Conservation (phyloP, 1,140 invertebrate genomes). For the Pseudomyrmex pallidus region DNA sequence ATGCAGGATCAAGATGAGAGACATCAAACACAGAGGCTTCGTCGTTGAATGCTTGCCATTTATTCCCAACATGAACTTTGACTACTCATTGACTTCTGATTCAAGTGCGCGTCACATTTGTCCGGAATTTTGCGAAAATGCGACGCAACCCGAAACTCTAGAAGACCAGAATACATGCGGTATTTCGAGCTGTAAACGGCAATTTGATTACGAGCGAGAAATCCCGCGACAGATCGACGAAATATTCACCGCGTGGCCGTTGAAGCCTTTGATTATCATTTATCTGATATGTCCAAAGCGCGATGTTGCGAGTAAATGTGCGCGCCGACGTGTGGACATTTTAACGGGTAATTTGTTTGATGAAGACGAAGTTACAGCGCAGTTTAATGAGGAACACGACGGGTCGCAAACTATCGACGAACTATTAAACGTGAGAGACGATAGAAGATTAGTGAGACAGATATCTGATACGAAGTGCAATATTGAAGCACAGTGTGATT, state of each 20-base stretch:
- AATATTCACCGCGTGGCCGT: constrained; percentile 74
- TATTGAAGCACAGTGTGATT: constrained; percentile 40
- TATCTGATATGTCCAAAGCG: constrained; percentile 85
- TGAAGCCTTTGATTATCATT: constrained; percentile 85
- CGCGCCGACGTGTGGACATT: constrained; percentile 83
- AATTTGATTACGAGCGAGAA: constrained; percentile 21
- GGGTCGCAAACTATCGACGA: neutral
- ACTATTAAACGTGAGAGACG: neutral
- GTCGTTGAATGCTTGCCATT: constrained; percentile 87
- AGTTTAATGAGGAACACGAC: neutral
- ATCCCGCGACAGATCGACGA: constrained; percentile 65
- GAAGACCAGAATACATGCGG: neutral
- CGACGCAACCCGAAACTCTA: neutral
- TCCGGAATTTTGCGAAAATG: neutral
- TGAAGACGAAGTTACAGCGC: neutral
- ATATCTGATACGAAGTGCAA: constrained; percentile 33
- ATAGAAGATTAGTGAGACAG: constrained; percentile 10
- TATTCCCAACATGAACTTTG: constrained; percentile 80
- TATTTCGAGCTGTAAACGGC: neutral
- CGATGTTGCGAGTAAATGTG: constrained; percentile 84
- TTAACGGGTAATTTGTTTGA: constrained; percentile 73
- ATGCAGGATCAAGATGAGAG: constrained; percentile 82
- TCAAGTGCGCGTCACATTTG: neutral
- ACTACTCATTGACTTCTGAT: constrained; percentile 41
- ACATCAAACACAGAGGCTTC: constrained; percentile 86